Evolutionary conservation across 2,797 vertebrate genomes (phyloP).

Genomic region (Pelobates cultripes): DNA sequence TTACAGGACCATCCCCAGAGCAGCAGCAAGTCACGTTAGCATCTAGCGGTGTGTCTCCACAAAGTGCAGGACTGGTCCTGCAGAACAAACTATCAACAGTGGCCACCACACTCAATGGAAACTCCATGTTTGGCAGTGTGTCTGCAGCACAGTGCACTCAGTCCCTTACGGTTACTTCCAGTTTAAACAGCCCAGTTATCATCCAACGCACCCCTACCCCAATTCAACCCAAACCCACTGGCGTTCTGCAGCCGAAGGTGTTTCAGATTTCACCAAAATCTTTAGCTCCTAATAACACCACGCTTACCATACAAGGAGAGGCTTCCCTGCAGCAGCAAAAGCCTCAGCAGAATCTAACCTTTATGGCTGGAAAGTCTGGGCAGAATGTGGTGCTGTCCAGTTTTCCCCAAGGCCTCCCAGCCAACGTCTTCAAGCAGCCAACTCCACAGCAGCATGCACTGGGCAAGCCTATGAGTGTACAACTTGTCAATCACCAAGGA

Average conservation of each 20-base stretch:
- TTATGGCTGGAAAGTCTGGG: slow-evolving; percentile 86
- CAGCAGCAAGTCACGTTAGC: slow-evolving; percentile 71
- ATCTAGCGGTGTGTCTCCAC: slow-evolving; percentile 65
- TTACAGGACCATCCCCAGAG: slow-evolving; percentile 83
- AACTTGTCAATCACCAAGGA: slow-evolving; percentile 89
- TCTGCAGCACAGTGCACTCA: slow-evolving; percentile 61
- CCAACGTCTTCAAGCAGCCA: slow-evolving; percentile 86
- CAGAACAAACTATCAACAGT: slow-evolving; percentile 87
- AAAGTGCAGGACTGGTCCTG: slow-evolving; percentile 82
- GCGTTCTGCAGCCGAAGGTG: slow-evolving; percentile 73
- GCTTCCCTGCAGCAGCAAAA: slow-evolving; percentile 78
- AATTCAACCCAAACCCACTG: slow-evolving; percentile 91
- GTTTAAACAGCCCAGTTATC: slow-evolving; percentile 76
- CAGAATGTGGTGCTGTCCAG: slow-evolving; percentile 87
- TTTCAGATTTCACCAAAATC: slow-evolving; percentile 79
- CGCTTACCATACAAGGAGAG: slow-evolving; percentile 70
- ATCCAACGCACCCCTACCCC: slow-evolving; percentile 93
- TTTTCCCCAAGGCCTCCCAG: slow-evolving; percentile 67
- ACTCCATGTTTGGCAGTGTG: slow-evolving; percentile 80
- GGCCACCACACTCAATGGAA: slow-evolving; percentile 87
- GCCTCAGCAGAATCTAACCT: slow-evolving; percentile 88
- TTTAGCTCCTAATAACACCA: slow-evolving; percentile 62
- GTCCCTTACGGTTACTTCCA: slow-evolving; percentile 67
- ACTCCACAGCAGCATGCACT: slow-evolving; percentile 61
- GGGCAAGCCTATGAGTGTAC: slow-evolving; percentile 88